Percentiles rank a stretch among this genome's conserved stretches.
These are phyloP conservation scores for Ophioninae sp. DNA, from an alignment of 2,888 invertebrate species.

Conservation along the genomic window DNA sequence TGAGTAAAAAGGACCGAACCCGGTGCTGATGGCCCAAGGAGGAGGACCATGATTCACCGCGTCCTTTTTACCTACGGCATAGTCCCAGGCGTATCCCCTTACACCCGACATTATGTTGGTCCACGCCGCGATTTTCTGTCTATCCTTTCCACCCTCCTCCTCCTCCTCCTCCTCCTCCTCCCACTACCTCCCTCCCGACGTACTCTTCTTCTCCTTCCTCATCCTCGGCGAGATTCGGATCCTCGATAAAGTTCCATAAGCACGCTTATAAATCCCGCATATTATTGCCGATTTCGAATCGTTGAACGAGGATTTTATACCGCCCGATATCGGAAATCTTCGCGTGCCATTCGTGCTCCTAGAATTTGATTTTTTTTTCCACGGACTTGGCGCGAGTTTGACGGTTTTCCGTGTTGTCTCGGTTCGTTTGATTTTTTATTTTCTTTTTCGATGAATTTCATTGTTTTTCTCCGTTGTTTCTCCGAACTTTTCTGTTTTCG, in stretches of 20 bases:
- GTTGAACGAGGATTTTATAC: slow-evolving; percentile 5
- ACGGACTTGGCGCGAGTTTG: too few species aligned
- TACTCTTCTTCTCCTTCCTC: slow-evolving; percentile 21
- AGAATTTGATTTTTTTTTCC: too few species aligned
- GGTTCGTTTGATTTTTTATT: not conserved
- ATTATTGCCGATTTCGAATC: slow-evolving; percentile 33
- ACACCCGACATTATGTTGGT: slow-evolving; percentile 76
- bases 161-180: slow-evolving; percentile 13
- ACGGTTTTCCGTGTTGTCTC: not conserved
- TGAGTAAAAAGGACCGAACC: slow-evolving; percentile 61
- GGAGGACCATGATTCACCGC: slow-evolving; percentile 61
- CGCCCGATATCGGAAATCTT: slow-evolving; percentile 16
- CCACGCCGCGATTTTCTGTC: slow-evolving; percentile 65
- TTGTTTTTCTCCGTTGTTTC: not conserved
- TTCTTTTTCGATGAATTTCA: too few species aligned
- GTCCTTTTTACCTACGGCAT: slow-evolving; percentile 63
- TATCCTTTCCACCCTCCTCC: slow-evolving; percentile 33
- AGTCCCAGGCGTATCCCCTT: slow-evolving; percentile 80
- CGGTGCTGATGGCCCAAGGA: slow-evolving; percentile 55
- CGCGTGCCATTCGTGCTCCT: not conserved
- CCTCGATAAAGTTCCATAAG: slow-evolving; percentile 61
- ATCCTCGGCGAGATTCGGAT: slow-evolving; percentile 53
- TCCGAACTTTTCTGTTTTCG: not conserved
- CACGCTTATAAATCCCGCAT: slow-evolving; percentile 39
- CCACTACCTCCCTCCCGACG: slow-evolving; percentile 12